Evolutionary conservation across 2,888 invertebrate species (phyloP), one percentile per base, ranked within the genome.

Genomic region (Cetonia aurata): DNA sequence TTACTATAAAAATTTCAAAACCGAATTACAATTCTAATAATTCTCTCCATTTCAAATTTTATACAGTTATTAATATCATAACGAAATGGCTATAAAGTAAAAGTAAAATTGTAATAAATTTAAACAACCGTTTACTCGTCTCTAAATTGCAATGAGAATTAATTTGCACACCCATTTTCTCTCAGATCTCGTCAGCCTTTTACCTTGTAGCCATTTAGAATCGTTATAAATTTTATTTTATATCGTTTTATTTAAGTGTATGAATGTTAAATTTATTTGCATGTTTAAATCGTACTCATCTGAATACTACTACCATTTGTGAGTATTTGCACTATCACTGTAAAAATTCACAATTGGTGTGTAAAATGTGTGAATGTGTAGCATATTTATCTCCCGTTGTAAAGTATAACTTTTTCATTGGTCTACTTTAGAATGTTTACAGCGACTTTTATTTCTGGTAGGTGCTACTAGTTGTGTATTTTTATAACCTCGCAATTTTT

Each of bases 221-320:
- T 37, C 37, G 37, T 56, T 50, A 46, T 67, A 48, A 59, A 48
- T 60, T 48, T 52, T 69, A 69, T 69, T 69, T 69, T 69, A 69
- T 60, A 53, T 44, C 60, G 41, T 44, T 53, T 69, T 69, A 52
- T 69, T 60, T 69, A 69, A 69, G 46, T 31, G 62, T 25, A 55
- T 46, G 69, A 53, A 53, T 41, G 62, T 42, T 19, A 53, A 42
- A 52, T 62, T 10, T 62, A 62, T 41, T 67, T 69, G 69, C 69
- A 69, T 69, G 69, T 60, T 44, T 50, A 65, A 41, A 37, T 65
- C 48, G 62, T 52, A 46, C 15, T 8, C 41, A 50, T 15, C 15
- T 50, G 52, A 25, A 12, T 50, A 57, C 19, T 44, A 37, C 42
- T 59, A 44, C 31, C 33, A 50, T 48, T 62, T 15, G 50, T 65